These are phyloP conservation scores for Caranx ignobilis DNA, from an alignment of 2,113 vertebrate species.

Conservation along the genomic window DNA sequence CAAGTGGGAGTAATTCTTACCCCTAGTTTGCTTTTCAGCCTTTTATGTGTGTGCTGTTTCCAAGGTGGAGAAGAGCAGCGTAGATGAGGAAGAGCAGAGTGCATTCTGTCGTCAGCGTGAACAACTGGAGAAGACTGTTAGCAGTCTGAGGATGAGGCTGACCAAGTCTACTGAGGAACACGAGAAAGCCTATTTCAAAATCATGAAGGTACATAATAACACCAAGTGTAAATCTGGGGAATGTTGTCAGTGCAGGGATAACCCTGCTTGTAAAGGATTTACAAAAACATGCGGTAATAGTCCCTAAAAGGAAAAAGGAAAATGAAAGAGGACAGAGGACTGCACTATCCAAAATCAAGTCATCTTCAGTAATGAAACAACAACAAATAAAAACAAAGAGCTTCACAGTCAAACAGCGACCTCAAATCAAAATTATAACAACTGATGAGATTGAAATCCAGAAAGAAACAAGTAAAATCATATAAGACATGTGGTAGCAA, in stretches of 20 bases:
- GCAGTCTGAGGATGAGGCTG: slow-evolving; percentile 86
- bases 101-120: slow-evolving; percentile 85
- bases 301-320: neutral
- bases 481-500: no score
- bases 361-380: no score
- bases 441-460: no score
- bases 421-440: no score
- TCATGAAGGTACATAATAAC: slow-evolving; percentile 87
- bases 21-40: neutral
- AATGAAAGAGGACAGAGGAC: no score
- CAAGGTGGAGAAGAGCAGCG: slow-evolving; percentile 86
- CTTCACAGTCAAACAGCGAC: no score
- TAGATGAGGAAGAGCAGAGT: slow-evolving; percentile 85
- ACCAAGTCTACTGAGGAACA: slow-evolving; percentile 86
- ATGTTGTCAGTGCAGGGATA: neutral
- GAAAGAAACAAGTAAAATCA: no score
- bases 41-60: neutral
- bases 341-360: no score
- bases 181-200: slow-evolving; percentile 81
- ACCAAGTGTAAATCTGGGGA: neutral
- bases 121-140: slow-evolving; percentile 87
- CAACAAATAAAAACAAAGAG: no score
- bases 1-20: neutral
- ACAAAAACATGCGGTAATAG: neutral
- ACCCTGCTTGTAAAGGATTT: no score